phyloP scores from a whole-genome alignment of 2,888 invertebrate genomes.

The Lasiommata megera region DNA sequence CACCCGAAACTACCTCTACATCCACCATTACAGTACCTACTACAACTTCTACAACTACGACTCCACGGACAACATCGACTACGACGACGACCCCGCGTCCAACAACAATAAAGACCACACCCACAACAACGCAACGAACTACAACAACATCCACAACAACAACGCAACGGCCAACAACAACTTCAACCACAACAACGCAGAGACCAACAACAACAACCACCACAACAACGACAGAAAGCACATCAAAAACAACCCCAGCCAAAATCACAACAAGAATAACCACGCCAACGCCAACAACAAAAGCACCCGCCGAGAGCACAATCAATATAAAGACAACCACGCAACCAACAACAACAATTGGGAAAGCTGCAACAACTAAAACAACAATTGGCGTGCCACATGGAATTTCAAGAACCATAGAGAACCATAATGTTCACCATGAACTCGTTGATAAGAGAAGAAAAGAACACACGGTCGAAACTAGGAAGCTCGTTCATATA shows the following conservation, averaged over 20 bases:
- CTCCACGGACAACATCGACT: conserved; percentile 25
- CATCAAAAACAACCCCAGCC: conserved; percentile 8
- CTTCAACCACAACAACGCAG: not conserved
- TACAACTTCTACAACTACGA: conserved; percentile 25
- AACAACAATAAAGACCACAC: conserved; percentile 10
- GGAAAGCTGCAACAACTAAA: not conserved
- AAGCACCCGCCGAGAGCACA: not conserved
- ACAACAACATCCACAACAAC: conserved; percentile 15
- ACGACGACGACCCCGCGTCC: conserved; percentile 4
- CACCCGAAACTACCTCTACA: conserved; percentile 30
- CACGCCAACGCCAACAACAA: conserved; percentile 12
- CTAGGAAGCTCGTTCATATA: conserved; percentile 14
- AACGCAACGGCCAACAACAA: conserved; percentile 1
- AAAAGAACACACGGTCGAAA: conserved; percentile 33
- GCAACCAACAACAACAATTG: not conserved
- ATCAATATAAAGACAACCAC: not conserved
- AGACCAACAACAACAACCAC: conserved; percentile 26
- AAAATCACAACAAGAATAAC: conserved; percentile 14
- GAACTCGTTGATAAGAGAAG: conserved; percentile 33
- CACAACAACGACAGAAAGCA: conserved; percentile 18
- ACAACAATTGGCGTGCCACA: conserved; percentile 25
- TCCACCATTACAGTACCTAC: conserved; percentile 31
- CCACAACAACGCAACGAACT: conserved; percentile 11
- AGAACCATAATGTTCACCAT: conserved; percentile 32
- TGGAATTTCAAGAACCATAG: conserved; percentile 29